These are phyloP conservation scores for Papilio polyxenes DNA, from an alignment of 1,140 invertebrate genomes.

Conservation along the genomic window DNA sequence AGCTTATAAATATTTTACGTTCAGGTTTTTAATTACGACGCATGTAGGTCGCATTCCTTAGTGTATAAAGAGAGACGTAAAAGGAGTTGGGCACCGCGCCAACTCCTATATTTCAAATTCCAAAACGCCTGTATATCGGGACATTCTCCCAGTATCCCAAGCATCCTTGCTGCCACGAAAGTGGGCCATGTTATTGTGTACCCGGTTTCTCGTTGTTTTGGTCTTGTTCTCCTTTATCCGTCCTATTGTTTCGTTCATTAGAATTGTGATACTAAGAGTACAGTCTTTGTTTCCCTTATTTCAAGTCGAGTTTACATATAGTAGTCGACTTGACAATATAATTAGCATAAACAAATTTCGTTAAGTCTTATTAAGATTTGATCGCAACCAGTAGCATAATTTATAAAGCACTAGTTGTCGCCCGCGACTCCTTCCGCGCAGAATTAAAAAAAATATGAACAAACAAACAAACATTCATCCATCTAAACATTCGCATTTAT, in stretches of 20 bases:
- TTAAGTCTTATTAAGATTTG: too few relatives aligned
- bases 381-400: too few relatives aligned
- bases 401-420: too few relatives aligned
- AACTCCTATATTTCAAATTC: slow-evolving; percentile 62
- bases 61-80: slow-evolving; percentile 55
- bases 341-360: neutral
- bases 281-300: slow-evolving; percentile 44
- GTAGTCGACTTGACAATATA: neutral
- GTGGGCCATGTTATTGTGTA: slow-evolving; percentile 46
- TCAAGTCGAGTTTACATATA: slow-evolving; percentile 31
- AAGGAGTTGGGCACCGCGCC: slow-evolving; percentile 60
- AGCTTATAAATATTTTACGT: slow-evolving; percentile 29
- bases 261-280: slow-evolving; percentile 54
- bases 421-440: too few relatives aligned
- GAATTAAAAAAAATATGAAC: too few relatives aligned
- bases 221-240: slow-evolving; percentile 51
- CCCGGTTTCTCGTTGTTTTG: slow-evolving; percentile 50
- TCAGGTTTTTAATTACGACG: slow-evolving; percentile 53
- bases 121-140: slow-evolving; percentile 55
- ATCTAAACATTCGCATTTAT: too few relatives aligned
- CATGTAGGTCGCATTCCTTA: slow-evolving; percentile 46
- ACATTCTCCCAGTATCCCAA: slow-evolving; percentile 48
- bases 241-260: slow-evolving; percentile 64
- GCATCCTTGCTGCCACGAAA: slow-evolving; percentile 43
- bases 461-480: too few relatives aligned